Percentiles rank a stretch among this genome's conserved stretches.
Conservation (phyloP, 2,113 vertebrate species). For the Mixornis gularis region DNA sequence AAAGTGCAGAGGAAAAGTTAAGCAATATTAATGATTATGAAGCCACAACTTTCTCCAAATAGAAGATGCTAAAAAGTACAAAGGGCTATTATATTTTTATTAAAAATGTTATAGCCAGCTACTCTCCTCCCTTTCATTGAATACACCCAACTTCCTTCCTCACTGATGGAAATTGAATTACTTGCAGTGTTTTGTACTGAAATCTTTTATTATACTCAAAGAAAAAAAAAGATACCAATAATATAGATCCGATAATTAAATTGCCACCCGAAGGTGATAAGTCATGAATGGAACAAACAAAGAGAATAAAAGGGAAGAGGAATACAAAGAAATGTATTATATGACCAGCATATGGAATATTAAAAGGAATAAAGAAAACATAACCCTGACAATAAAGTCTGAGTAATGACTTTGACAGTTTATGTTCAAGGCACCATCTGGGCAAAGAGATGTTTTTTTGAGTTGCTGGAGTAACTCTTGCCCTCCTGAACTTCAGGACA, state of each 20-base stretch:
- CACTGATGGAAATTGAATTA: slow-evolving; percentile 62
- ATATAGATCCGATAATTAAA: slow-evolving; percentile 68
- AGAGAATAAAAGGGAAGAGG: slow-evolving; percentile 57
- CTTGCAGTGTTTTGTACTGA: slow-evolving; percentile 56
- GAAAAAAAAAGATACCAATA: slow-evolving; percentile 36
- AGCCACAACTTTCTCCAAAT: not conserved
- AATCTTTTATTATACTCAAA: slow-evolving; percentile 36
- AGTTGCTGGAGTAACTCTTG: slow-evolving; percentile 36
- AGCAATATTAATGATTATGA: slow-evolving; percentile 45
- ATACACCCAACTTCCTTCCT: slow-evolving; percentile 45
- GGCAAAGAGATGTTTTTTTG: not conserved
- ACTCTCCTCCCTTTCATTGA: slow-evolving; percentile 58
- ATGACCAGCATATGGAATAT: slow-evolving; percentile 70
- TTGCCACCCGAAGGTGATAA: slow-evolving; percentile 66
- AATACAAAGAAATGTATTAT: slow-evolving; percentile 68
- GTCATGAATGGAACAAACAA: slow-evolving; percentile 66
- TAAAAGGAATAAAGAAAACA: slow-evolving; percentile 66
- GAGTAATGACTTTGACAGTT: slow-evolving; percentile 55
- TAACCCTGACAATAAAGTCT: slow-evolving; percentile 60
- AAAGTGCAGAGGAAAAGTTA: slow-evolving; percentile 5
- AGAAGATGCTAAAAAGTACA: slow-evolving; percentile 43
- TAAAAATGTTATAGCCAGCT: slow-evolving; percentile 48
- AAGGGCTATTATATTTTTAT: slow-evolving; percentile 59
- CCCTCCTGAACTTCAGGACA: slow-evolving; percentile 31
- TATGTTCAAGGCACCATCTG: slow-evolving; percentile 50